These are phyloP conservation scores for Polypedilum pembai DNA, from an alignment of 1,140 invertebrate species.

Conservation along the genomic window DNA sequence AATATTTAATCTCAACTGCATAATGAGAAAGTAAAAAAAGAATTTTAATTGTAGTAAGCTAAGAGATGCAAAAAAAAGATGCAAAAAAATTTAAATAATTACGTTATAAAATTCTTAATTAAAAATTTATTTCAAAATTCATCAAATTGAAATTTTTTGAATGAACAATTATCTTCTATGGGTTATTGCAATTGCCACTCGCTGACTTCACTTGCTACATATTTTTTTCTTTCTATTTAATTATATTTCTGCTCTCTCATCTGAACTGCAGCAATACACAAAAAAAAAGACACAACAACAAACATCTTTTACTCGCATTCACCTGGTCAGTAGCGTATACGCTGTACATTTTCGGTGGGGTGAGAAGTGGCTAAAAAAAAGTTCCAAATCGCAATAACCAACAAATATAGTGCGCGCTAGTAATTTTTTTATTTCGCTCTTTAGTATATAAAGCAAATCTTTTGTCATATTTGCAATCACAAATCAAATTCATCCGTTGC, in stretches of 20 bases:
- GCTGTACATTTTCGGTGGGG: neutral
- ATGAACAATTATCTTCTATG: no score
- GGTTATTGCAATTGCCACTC: neutral
- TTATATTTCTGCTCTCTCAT: neutral
- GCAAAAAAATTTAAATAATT: no score
- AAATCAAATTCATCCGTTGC: neutral
- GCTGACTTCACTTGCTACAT: neutral
- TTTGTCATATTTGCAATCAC: conserved; percentile 23
- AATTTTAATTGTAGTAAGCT: no score
- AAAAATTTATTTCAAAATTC: no score
- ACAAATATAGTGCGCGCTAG: neutral
- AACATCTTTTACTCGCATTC: neutral
- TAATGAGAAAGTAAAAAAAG: no score
- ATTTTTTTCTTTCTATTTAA: neutral
- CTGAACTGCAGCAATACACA: neutral
- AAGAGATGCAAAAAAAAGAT: no score
- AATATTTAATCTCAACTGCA: no score
- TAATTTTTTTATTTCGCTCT: neutral
- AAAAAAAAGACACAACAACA: neutral
- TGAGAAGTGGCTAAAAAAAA: neutral
- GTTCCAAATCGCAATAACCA: conserved; percentile 21
- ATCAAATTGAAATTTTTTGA: no score
- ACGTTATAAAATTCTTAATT: no score
- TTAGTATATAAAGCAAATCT: conserved; percentile 27
- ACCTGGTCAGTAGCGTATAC: neutral